phyloP scores from a whole-genome alignment of 2,888 invertebrate genomes.

The Ichneumon xanthorius region DNA sequence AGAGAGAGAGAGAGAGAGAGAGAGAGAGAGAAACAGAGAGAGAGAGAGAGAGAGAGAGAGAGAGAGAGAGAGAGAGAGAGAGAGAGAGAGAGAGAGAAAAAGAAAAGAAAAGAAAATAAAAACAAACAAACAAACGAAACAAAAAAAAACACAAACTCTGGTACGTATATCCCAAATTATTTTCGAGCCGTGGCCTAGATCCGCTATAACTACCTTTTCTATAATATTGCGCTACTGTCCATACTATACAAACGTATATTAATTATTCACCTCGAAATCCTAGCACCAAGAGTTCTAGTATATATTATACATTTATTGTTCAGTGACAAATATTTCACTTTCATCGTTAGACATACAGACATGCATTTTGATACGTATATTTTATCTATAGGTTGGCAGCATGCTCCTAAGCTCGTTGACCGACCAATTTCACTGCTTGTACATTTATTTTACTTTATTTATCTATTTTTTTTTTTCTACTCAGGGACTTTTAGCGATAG shows the following conservation, averaged over 20 bases:
- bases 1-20: background rate
- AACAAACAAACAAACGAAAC: background rate
- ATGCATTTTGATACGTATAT: conserved; percentile 39
- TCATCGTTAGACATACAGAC: conserved; percentile 33
- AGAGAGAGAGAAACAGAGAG: background rate
- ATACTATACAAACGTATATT: conserved; percentile 34
- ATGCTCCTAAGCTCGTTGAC: conserved; percentile 42
- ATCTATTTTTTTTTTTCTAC: background rate
- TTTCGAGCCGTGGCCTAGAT: conserved; percentile 60
- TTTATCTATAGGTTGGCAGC: conserved; percentile 43
- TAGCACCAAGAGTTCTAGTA: conserved; percentile 30
- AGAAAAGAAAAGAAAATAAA: background rate
- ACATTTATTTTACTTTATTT: background rate
- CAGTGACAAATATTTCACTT: conserved; percentile 15
- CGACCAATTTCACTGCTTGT: conserved; percentile 32
- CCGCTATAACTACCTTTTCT: conserved; percentile 38
- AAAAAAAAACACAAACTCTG: conserved; percentile 18
- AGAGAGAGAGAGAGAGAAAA: background rate
- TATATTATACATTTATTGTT: conserved; percentile 2
- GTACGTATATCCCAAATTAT: conserved; percentile 54
- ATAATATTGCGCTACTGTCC: conserved; percentile 22
- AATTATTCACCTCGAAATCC: conserved; percentile 29
- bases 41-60: background rate
- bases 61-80: background rate
- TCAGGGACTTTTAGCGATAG: background rate